Evolutionary conservation across 1,140 invertebrate genomes (phyloP).

Genomic region (Bombus ignitus): DNA sequence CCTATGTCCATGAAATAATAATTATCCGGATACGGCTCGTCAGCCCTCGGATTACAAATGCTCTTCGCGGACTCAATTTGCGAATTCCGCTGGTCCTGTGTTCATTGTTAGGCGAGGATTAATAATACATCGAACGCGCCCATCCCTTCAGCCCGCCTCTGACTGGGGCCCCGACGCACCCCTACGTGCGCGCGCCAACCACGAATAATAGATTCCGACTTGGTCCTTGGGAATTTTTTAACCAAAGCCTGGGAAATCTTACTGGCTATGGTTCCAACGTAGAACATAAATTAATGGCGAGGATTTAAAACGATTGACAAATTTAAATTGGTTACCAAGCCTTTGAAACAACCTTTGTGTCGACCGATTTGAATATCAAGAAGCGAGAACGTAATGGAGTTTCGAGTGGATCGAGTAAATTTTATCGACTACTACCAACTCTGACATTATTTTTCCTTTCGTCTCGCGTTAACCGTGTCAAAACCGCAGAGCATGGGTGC

Average conservation of each 20-base stretch:
- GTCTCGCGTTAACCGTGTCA: conserved; percentile 64
- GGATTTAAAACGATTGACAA: background rate
- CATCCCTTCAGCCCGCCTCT: conserved; percentile 12
- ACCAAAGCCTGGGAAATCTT: conserved; percentile 6
- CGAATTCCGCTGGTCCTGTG: conserved; percentile 64
- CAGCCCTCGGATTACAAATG: conserved; percentile 61
- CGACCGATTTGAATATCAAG: background rate
- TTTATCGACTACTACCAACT: background rate
- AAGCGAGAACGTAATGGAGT: background rate
- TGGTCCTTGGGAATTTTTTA: conserved; percentile 26
- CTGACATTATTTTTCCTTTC: conserved; percentile 20
- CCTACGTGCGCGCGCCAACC: background rate
- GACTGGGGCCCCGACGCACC: background rate
- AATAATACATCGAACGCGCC: conserved; percentile 69
- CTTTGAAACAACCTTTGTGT: background rate
- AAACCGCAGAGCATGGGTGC: conserved; percentile 61
- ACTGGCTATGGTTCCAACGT: background rate
- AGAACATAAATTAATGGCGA: background rate
- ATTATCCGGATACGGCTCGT: conserved; percentile 6
- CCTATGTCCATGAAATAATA: conserved; percentile 46
- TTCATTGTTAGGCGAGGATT: conserved; percentile 71
- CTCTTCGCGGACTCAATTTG: conserved; percentile 70
- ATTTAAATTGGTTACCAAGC: background rate
- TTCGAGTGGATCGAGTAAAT: background rate
- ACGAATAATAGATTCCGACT: conserved; percentile 22